Evolutionary conservation across 2,113 vertebrate genomes (phyloP), one percentile per base, ranked within the genome.

Genomic region (Dicentrarchus labrax): DNA sequence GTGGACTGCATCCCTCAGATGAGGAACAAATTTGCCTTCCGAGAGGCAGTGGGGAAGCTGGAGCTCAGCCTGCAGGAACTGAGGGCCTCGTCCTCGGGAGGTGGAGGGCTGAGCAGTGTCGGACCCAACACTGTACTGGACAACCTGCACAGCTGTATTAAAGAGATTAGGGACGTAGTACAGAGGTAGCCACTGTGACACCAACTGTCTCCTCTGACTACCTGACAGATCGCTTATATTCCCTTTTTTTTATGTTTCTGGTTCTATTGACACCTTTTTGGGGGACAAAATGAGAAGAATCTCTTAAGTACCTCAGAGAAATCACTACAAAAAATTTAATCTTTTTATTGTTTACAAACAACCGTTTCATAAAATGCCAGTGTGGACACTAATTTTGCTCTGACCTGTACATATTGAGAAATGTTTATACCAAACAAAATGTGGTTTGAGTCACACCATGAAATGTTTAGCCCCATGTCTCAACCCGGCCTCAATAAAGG

Each of bases 11-110:
- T 99, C 95, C 96, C 97, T 2, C 99, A 99, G 64, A 99, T 95
- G 16, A 97, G 99, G 91, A 99, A 99, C 96, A 99, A 99, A 64
- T 99, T 99, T 74, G 98, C 98, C 93, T 99, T 99, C 91, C 96
- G 98, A 47, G 98, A 99, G 94, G 98, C 98, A 0, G 97, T 99
- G 94, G 98, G 97, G 89, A 99, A 97, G 93, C 96, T 99, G 92
- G 99, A 99, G 92, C 96, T 98, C 78, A 98, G 96, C 93, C 94
- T 99, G 88, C 98, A 99, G 94, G 99, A 99, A 81, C 94, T 99
- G 93, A 97, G 98, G 92, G 97, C 98, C 77, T 98, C 98, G 10
- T 98, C 97, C 0, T 94, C 97, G 3, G 92, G 96, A 67, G 93
- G 96, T 0, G 96, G 96, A 56, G 94, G 90, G 47, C 66, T 77